Evolutionary conservation across 2,888 invertebrate genomes (phyloP).

Genomic region (Linyphia triangularis): DNA sequence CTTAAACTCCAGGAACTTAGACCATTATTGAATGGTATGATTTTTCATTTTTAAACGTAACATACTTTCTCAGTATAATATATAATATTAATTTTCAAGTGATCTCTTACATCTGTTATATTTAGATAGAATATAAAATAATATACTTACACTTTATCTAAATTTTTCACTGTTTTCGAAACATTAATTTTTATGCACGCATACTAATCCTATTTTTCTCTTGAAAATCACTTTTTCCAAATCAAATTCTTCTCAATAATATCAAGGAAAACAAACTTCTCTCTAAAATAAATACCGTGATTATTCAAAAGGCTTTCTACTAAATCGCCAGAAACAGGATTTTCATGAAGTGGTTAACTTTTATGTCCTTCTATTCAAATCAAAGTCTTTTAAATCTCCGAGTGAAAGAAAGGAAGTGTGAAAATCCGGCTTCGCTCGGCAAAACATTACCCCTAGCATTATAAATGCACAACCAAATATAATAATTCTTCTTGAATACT

Average conservation of each 20-base stretch:
- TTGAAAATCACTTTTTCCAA: too few relatives aligned
- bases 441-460: conserved; percentile 44
- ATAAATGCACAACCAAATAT: conserved; percentile 61
- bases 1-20: too few relatives aligned
- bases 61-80: too few relatives aligned
- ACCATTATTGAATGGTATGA: too few relatives aligned
- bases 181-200: too few relatives aligned
- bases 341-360: conserved; percentile 28
- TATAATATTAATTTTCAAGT: too few relatives aligned
- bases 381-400: conserved; percentile 46
- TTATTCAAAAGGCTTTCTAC: conserved; percentile 21
- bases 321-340: conserved; percentile 22
- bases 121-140: too few relatives aligned
- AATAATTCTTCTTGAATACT: conserved; percentile 58
- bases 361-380: conserved; percentile 51
- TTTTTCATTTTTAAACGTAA: too few relatives aligned
- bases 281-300: conserved; percentile 11
- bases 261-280: neutral
- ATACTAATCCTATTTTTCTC: too few relatives aligned
- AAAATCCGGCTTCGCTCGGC: neutral
- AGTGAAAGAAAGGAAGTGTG: conserved; percentile 31
- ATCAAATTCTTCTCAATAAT: too few relatives aligned
- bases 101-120: too few relatives aligned
- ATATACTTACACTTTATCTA: neutral
- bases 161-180: too few relatives aligned